Evolutionary conservation across 2,888 invertebrate species (phyloP), one percentile per base, ranked within the genome.

Genomic region (Atherix ibis): DNA sequence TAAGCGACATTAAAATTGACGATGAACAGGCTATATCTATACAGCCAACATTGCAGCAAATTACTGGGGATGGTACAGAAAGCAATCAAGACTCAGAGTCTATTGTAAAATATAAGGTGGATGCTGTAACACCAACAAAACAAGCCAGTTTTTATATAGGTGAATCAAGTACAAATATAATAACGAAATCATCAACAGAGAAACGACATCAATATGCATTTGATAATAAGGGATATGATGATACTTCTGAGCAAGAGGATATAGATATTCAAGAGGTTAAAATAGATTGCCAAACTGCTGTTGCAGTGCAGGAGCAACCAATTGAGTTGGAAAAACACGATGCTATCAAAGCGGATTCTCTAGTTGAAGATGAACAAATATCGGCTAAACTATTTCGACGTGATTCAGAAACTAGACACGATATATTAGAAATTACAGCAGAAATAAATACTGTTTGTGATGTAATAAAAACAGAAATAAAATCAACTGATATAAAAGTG

Each of bases 61-160:
- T 18, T 14, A 13, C 3, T 10, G n/a, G 4, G 9, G n/a, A 26
- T 26, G 5, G 19, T 6, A 19, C 19, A 19, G 9, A 19, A 19
- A 19, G 5, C 19, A 19, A 6, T 19, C 9, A 9, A 19, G 9
- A 19, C 19, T 19, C n/a, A n/a, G n/a, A n/a, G n/a, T n/a, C n/a
- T n/a, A n/a, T n/a, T n/a, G n/a, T n/a, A n/a, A n/a, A n/a, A n/a
- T n/a, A n/a, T n/a, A n/a, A n/a, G n/a, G n/a, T n/a, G n/a, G n/a
- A n/a, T n/a, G n/a, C n/a, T n/a, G 22, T 10, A 22, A 22, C 22
- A n/a, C 9, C 19, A 9, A 32, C 29, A 19, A 32, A 18, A 24
- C 38, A 38, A 32, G 54, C 55, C 1, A 56, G 56, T 35, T 59
- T 62, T 30, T 62, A 61, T 36, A 62, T 62, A 27, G 62, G 62